Evolutionary conservation across 2,797 vertebrate species (phyloP).

Genomic region (Sarcophilus harrisii): DNA sequence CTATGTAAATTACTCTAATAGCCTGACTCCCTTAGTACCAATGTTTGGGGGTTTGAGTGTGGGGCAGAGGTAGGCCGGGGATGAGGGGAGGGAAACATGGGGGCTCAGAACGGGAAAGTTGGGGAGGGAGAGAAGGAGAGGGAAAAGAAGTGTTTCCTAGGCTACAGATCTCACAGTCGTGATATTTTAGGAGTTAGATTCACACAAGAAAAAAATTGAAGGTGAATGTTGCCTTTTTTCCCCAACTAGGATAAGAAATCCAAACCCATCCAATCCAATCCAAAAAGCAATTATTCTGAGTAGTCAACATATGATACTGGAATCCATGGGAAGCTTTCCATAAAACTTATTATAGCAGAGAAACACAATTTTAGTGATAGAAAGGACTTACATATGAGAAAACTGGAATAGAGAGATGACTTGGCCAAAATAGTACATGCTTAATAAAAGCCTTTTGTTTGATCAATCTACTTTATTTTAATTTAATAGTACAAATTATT

Average conservation of each 20-base stretch:
- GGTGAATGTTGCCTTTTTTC: neutral
- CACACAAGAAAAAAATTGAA: neutral
- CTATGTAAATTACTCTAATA: slow-evolving; percentile 83
- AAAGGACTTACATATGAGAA: neutral
- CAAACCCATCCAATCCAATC: neutral
- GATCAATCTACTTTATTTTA: neutral
- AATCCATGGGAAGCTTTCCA: neutral
- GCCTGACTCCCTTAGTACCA: slow-evolving; percentile 31
- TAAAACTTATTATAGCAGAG: neutral
- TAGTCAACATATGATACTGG: neutral
- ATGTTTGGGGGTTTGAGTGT: slow-evolving; percentile 45
- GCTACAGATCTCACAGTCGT: neutral
- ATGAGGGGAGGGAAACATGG: neutral
- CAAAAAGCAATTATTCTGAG: neutral
- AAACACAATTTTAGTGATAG: neutral
- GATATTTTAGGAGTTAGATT: neutral
- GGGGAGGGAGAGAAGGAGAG: neutral
- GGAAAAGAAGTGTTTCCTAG: neutral
- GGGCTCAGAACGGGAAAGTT: slow-evolving; percentile 8
- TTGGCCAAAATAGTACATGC: neutral
- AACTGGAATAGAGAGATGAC: neutral
- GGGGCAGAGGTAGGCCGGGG: neutral
- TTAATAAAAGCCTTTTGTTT: neutral
- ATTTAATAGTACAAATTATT: neutral
- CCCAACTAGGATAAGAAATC: neutral